A percentile compares a stretch with the other conserved stretches of the same genome.
These are phyloP conservation scores for Auanema sp. DNA, from an alignment of 2,888 invertebrate genomes.

Conservation along the genomic window DNA sequence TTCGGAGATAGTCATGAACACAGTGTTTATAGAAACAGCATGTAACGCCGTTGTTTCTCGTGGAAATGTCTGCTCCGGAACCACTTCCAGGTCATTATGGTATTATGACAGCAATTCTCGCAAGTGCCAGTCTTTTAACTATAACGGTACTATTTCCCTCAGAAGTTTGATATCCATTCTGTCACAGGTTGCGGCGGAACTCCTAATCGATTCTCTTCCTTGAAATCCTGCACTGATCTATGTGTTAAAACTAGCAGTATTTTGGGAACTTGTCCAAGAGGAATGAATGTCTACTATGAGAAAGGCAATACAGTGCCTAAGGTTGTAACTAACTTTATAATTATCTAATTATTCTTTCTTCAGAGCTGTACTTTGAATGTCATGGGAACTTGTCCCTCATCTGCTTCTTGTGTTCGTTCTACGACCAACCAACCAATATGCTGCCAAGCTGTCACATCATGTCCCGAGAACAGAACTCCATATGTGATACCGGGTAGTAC, in stretches of 20 bases:
- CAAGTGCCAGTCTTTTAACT: conserved; percentile 56
- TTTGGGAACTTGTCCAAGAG: conserved; percentile 57
- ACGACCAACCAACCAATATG: conserved; percentile 56
- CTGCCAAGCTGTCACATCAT: conserved; percentile 53
- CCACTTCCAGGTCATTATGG: conserved; percentile 54
- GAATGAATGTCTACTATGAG: conserved; percentile 54
- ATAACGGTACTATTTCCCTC: conserved; percentile 42
- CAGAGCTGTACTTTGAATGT: conserved; percentile 50
- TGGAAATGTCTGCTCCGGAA: conserved; percentile 49
- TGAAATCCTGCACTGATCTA: conserved; percentile 49
- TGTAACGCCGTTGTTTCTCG: conserved; percentile 50
- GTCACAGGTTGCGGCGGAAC: conserved; percentile 57
- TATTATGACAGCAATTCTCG: conserved; percentile 49
- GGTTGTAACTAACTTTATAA: conserved; percentile 11
- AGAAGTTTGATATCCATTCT: not conserved
- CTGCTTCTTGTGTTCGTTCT: conserved; percentile 57
- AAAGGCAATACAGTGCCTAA: conserved; percentile 42
- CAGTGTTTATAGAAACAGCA: conserved; percentile 39
- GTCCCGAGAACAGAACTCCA: conserved; percentile 53
- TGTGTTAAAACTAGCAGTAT: conserved; percentile 44
- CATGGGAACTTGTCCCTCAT: conserved; percentile 51
- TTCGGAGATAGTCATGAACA: not conserved
- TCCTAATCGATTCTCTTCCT: conserved; percentile 55
- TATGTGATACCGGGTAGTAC: conserved; percentile 56
- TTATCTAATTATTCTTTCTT: not conserved